Evolutionary conservation across 2,113 vertebrate genomes (phyloP).

Genomic region (Symphodus melops): DNA sequence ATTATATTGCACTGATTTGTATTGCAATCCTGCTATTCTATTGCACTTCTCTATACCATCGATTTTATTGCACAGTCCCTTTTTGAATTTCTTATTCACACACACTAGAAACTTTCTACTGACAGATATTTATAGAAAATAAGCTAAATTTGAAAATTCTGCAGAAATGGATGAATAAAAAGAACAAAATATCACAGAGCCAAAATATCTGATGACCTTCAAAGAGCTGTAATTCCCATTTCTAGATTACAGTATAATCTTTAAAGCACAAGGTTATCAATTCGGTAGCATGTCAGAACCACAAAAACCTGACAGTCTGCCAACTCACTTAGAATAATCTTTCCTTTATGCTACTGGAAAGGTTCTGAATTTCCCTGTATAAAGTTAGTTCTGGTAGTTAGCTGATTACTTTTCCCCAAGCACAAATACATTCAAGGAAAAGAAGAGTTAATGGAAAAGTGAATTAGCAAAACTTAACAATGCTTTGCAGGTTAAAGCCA

Average conservation of each 20-base stretch:
- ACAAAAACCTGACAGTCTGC: neutral
- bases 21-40: no score
- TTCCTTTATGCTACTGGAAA: neutral
- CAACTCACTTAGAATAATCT: neutral
- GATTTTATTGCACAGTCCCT: no score
- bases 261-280: slow-evolving; percentile 1
- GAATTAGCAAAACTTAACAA: neutral
- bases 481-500: neutral
- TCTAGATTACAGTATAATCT: neutral
- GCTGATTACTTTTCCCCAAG: neutral
- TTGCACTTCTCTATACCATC: no score
- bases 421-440: neutral
- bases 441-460: neutral
- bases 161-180: neutral
- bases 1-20: no score
- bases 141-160: neutral
- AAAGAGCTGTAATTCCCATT: neutral
- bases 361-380: neutral
- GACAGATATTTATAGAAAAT: neutral
- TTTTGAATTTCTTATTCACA: no score
- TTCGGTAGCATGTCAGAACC: neutral
- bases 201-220: neutral
- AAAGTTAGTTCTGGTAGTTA: neutral
- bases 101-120: no score
- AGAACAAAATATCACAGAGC: neutral